Conservation (phyloP, 2,888 invertebrate genomes). For the Timandra comae region DNA sequence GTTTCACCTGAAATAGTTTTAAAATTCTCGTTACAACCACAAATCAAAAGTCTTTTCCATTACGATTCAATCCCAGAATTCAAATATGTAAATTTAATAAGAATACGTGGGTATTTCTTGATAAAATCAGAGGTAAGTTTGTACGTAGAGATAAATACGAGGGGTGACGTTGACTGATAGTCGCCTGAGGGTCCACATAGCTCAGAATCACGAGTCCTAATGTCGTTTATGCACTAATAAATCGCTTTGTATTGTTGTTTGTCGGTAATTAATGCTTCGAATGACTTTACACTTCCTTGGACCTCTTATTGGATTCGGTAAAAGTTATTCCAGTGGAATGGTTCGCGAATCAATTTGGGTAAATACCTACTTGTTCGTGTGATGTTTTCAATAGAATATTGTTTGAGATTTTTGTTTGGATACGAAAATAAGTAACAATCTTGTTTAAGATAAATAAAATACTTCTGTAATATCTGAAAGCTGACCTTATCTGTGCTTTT, state of each 20-base stretch:
- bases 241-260: constrained; percentile 12
- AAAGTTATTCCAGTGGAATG: constrained; percentile 1
- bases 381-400: too few relatives aligned
- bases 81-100: constrained; percentile 17
- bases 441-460: too few relatives aligned
- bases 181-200: constrained; percentile 9
- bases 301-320: too few relatives aligned
- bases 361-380: constrained; percentile 8
- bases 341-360: background rate
- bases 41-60: constrained; percentile 6
- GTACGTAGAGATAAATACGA: constrained; percentile 62
- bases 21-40: too few relatives aligned
- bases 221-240: constrained; percentile 21
- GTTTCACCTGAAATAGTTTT: too few relatives aligned
- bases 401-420: too few relatives aligned
- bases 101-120: too few relatives aligned
- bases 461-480: too few relatives aligned
- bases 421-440: too few relatives aligned
- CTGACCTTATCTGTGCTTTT: too few relatives aligned
- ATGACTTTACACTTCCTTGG: constrained; percentile 8
- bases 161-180: constrained; percentile 63
- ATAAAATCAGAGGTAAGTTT: constrained; percentile 20
- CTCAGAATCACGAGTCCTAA: constrained; percentile 15
- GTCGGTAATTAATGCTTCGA: constrained; percentile 11
- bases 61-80: background rate